Conservation (phyloP, 2,888 invertebrate genomes). For the Stramonita haemastoma region DNA sequence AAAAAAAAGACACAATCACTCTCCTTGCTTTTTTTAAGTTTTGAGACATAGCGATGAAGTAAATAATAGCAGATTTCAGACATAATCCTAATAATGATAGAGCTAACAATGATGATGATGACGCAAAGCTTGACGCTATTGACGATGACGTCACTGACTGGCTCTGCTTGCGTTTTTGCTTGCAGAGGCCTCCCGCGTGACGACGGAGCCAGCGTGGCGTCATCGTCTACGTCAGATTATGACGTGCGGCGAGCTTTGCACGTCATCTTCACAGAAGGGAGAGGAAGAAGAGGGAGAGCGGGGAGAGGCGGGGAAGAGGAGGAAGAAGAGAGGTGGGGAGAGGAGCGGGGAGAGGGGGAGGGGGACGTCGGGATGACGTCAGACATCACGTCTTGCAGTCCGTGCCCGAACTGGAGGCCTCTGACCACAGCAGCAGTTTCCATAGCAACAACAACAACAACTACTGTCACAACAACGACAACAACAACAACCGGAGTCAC, state of each 20-base stretch:
- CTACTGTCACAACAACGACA: too few species aligned
- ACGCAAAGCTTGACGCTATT: slow-evolving; percentile 14
- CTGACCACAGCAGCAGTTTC: too few species aligned
- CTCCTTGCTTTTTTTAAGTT: too few species aligned
- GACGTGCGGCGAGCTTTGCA: slow-evolving; percentile 4
- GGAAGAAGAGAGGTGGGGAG: background rate
- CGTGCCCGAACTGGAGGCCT: too few species aligned
- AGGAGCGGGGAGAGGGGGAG: background rate
- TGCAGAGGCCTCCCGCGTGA: background rate
- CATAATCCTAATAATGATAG: too few species aligned
- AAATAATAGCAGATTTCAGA: background rate
- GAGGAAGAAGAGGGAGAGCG: too few species aligned
- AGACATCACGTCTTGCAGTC: too few species aligned
- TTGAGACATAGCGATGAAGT: too few species aligned
- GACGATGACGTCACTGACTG: slow-evolving; percentile 28
- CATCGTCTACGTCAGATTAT: slow-evolving; percentile 24
- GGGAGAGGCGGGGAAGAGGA: background rate
- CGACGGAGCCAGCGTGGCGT: background rate
- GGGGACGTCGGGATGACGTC: background rate
- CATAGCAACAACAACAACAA: too few species aligned
- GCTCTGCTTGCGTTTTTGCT: slow-evolving; percentile 27
- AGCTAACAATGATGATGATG: background rate
- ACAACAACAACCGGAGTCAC: too few species aligned
- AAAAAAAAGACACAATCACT: too few species aligned
- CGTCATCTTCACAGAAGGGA: background rate